Conservation (phyloP, 2,113 vertebrate species). For the Cromileptes altivelis region DNA sequence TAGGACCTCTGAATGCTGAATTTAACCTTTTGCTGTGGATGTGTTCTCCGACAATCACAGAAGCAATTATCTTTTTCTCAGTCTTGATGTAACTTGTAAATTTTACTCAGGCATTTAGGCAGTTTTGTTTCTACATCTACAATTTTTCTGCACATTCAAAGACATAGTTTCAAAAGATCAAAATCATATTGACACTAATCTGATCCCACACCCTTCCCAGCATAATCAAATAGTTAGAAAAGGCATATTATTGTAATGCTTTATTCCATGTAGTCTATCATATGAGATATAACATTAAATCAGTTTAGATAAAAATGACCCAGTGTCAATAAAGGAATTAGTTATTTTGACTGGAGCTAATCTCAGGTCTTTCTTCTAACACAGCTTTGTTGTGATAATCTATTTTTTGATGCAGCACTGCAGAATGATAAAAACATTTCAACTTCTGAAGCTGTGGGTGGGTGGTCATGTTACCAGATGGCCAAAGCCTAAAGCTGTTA, state of each 20-base stretch:
- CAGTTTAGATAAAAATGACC: neutral
- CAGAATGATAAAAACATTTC: neutral
- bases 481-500: conserved; percentile 39
- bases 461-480: conserved; percentile 5
- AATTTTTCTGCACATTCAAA: neutral
- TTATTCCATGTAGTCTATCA: neutral
- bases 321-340: neutral
- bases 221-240: neutral
- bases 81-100: too few relatives aligned
- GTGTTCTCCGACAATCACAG: too few relatives aligned
- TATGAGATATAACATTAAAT: neutral
- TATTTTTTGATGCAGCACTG: neutral
- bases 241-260: neutral
- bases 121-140: too few relatives aligned
- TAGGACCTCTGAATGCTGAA: too few relatives aligned
- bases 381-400: neutral
- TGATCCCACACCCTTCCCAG: neutral
- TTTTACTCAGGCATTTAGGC: too few relatives aligned
- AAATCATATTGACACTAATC: neutral
- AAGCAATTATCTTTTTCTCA: too few relatives aligned
- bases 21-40: too few relatives aligned
- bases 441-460: neutral
- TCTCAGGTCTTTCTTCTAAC: neutral
- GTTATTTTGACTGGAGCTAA: neutral
- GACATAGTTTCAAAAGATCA: neutral